Evolutionary conservation across 1,140 invertebrate genomes (phyloP).

Genomic region (Hestina assimilis): DNA sequence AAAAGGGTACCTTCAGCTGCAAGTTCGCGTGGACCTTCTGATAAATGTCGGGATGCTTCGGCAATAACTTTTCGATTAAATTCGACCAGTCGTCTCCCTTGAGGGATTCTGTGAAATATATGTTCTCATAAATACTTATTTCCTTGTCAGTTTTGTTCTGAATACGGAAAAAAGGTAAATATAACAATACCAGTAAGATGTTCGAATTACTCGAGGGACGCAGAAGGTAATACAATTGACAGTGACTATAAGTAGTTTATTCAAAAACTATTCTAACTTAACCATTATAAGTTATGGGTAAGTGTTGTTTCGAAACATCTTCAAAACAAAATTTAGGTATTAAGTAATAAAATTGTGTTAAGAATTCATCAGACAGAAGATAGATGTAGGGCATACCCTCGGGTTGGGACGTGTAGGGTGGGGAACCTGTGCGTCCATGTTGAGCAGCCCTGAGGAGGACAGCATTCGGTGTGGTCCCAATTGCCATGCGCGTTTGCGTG

Average conservation of each 20-base stretch:
- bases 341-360: too few relatives aligned
- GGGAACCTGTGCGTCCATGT: too few relatives aligned
- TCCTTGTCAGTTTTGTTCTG: background rate
- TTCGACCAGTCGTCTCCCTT: slow-evolving; percentile 81
- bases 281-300: background rate
- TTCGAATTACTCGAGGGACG: background rate
- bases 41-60: slow-evolving; percentile 77
- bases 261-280: background rate
- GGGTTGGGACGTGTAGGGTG: too few relatives aligned
- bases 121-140: background rate
- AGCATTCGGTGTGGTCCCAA: too few relatives aligned
- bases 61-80: slow-evolving; percentile 77
- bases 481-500: too few relatives aligned
- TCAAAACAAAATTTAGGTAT: too few relatives aligned
- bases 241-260: background rate
- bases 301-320: too few relatives aligned
- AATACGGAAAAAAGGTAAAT: too few relatives aligned
- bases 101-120: slow-evolving; percentile 69
- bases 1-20: slow-evolving; percentile 76
- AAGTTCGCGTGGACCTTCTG: slow-evolving; percentile 80
- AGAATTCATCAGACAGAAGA: too few relatives aligned
- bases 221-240: background rate
- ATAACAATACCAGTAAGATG: background rate
- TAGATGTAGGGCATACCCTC: too few relatives aligned
- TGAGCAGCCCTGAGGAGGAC: too few relatives aligned